Conservation (phyloP, 2,113 vertebrate genomes). For the Scartelaos histophorus region DNA sequence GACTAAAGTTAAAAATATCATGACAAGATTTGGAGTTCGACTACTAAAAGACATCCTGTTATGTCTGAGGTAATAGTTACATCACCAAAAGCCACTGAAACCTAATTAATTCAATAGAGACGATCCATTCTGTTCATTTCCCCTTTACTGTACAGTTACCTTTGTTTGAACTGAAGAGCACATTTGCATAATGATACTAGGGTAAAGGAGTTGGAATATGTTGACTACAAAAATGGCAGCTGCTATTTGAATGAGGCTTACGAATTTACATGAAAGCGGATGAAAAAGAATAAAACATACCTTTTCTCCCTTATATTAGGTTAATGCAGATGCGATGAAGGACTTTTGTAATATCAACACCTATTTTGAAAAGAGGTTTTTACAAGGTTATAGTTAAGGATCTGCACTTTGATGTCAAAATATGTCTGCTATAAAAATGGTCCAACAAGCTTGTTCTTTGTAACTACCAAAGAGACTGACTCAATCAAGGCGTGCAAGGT, state of each 20-base stretch:
- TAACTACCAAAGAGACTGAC: neutral
- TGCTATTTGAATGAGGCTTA: slow-evolving; percentile 22
- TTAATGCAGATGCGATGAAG: too few species aligned
- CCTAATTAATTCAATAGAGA: slow-evolving; percentile 32
- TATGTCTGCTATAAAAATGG: neutral
- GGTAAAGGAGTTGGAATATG: slow-evolving; percentile 14
- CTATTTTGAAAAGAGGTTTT: too few species aligned
- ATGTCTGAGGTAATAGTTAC: neutral
- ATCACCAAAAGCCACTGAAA: slow-evolving; percentile 7
- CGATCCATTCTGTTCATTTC: slow-evolving; percentile 11
- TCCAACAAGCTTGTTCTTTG: neutral
- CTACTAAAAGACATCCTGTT: neutral
- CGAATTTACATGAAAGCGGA: slow-evolving; percentile 22
- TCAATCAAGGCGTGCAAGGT: neutral
- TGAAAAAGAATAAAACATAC: neutral
- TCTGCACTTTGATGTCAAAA: too few species aligned
- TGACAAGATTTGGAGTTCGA: neutral
- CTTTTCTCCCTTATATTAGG: too few species aligned
- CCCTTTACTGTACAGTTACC: slow-evolving; percentile 20
- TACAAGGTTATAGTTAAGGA: too few species aligned
- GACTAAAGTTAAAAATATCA: neutral
- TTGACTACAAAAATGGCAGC: slow-evolving; percentile 22
- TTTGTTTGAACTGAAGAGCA: slow-evolving; percentile 39
- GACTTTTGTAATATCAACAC: too few species aligned
- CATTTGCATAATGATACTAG: slow-evolving; percentile 9